Evolutionary conservation across 1,140 invertebrate species (phyloP).

Genomic region (Asbolus verrucosus): DNA sequence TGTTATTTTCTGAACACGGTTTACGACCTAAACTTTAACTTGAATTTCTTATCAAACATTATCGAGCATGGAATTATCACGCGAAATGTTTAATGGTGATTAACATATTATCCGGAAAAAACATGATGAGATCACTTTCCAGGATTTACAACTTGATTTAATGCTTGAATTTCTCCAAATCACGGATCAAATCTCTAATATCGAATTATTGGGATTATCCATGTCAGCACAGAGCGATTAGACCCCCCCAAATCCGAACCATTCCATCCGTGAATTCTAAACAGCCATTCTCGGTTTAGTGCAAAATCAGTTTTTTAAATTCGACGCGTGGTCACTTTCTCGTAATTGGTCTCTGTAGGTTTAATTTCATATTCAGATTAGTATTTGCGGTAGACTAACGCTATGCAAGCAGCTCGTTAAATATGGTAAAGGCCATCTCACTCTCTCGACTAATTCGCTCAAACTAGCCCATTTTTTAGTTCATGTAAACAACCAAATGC

Average conservation of each 20-base stretch:
- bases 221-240: slow-evolving; percentile 41
- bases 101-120: too few species aligned
- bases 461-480: too few species aligned
- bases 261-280: slow-evolving; percentile 18
- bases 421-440: slow-evolving; percentile 36
- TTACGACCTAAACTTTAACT: slow-evolving; percentile 32
- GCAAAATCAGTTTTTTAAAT: slow-evolving; percentile 12
- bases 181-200: slow-evolving; percentile 31
- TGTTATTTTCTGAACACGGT: slow-evolving; percentile 32
- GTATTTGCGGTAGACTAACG: slow-evolving; percentile 35
- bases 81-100: too few species aligned
- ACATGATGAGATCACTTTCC: slow-evolving; percentile 24
- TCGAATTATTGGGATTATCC: slow-evolving; percentile 45
- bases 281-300: neutral
- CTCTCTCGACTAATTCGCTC: slow-evolving; percentile 29
- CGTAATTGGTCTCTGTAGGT: slow-evolving; percentile 13
- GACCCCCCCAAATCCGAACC: slow-evolving; percentile 15
- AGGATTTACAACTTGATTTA: slow-evolving; percentile 31
- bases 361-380: slow-evolving; percentile 42
- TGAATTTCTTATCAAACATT: slow-evolving; percentile 2
- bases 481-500: too few species aligned
- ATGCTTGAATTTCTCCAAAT: slow-evolving; percentile 29
- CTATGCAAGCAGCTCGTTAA: slow-evolving; percentile 44
- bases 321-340: slow-evolving; percentile 17
- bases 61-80: slow-evolving; percentile 9